Conservation (phyloP, 2,888 invertebrate genomes). For the Drosophila anomalata region DNA sequence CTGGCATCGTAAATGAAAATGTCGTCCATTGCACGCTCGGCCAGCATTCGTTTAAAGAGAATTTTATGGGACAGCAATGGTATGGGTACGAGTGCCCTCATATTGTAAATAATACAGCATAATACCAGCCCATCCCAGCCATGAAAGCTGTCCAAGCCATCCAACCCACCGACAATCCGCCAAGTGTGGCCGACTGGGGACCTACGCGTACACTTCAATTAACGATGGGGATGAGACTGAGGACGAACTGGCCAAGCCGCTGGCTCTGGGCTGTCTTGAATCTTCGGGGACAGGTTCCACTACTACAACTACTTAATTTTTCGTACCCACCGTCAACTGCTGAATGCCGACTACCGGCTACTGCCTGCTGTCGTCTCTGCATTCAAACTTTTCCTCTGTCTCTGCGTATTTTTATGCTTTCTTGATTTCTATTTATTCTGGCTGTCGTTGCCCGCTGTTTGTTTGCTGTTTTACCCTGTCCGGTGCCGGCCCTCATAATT, state of each 20-base stretch:
- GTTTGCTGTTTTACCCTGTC: constrained; percentile 31
- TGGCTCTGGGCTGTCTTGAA: constrained; percentile 50
- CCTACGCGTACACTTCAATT: constrained; percentile 74
- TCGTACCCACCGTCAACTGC: constrained; percentile 35
- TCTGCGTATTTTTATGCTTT: constrained; percentile 60
- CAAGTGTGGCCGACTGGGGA: constrained; percentile 61
- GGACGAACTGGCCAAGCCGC: constrained; percentile 22
- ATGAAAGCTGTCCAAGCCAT: constrained; percentile 4
- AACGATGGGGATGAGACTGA: constrained; percentile 32
- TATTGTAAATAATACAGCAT: constrained; percentile 75
- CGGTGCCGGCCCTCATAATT: constrained; percentile 67
- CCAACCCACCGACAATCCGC: constrained; percentile 49
- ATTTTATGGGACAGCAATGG: constrained; percentile 60
- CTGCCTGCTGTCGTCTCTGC: neutral
- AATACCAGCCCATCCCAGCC: constrained; percentile 40
- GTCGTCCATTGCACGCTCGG: constrained; percentile 69
- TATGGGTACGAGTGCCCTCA: constrained; percentile 30
- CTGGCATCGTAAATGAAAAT: constrained; percentile 69
- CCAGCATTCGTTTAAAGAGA: constrained; percentile 47
- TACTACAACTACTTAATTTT: constrained; percentile 74
- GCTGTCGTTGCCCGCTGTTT: constrained; percentile 35
- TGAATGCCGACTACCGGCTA: neutral
- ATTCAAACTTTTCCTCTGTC: constrained; percentile 34
- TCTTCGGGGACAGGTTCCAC: constrained; percentile 72
- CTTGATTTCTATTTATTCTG: constrained; percentile 49